Base-by-base conservation (phyloP, 1,140 invertebrate species). In the Panulirus ornatus region DNA sequence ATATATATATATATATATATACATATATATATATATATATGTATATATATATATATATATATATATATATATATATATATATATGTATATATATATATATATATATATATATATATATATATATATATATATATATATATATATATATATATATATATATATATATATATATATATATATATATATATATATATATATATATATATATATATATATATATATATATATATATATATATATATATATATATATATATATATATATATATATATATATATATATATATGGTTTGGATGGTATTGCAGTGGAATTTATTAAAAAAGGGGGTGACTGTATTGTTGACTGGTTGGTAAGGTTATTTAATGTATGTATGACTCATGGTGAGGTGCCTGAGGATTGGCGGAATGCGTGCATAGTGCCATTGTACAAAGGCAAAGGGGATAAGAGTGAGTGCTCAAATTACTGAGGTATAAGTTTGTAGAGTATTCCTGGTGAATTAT, bases 1-100 rank as follows among this genome's bases (percentile, higher is more conserved):
- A 70, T 70, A 70, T 70, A 70, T 70, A 70, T 70, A 70, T 70
- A 70, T 70, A 70, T 70, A 70, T 70, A 70, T 70, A 70, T 70
- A 70, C 22, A 70, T 70, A 70, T 70, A 70, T 70, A 70, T 70
- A 70, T 70, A 70, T 70, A 70, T 70, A 70, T 70, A 70, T 70
- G 22, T 70, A 70, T 70, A 47, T 47, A 71, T 71, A 27, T 71
- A 27, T 27, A 71, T 71, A 27, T 71, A 71, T 71, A 27, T 71
- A 71, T 71, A 71, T 71, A 8, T 71, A 5, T 71, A 71, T 71
- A 27, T 71, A 71, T 71, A 27, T 8, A 71, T 71, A 1, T 8
- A 71, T 71, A 71, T 71, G 6, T 30, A 71, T 30, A 27, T 30
- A 71, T 30, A 71, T 30, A 71, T 30, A 71, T 30, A 47, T 14